Evolutionary conservation across 2,113 vertebrate species (phyloP).

Genomic region (Rhabdornis inornatus): DNA sequence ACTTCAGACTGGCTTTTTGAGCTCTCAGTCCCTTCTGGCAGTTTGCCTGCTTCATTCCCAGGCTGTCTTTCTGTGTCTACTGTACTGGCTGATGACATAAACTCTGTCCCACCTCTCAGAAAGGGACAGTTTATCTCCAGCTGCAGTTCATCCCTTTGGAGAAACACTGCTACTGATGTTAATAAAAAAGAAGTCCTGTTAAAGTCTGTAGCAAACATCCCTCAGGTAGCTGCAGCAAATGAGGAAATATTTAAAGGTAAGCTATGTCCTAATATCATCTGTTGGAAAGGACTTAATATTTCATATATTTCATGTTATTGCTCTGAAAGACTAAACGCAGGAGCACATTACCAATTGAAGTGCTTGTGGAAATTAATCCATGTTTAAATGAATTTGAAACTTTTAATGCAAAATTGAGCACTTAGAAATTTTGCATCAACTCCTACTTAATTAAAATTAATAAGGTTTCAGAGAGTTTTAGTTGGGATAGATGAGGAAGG

Average conservation of each 20-base stretch:
- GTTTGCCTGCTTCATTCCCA: background rate
- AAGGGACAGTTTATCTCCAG: background rate
- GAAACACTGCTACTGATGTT: background rate
- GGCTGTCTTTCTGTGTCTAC: background rate
- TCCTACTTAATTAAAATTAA: conserved; percentile 48
- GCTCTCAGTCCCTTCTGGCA: background rate
- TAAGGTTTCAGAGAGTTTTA: conserved; percentile 48
- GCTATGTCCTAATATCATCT: background rate
- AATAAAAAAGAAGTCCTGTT: background rate
- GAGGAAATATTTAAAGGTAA: background rate
- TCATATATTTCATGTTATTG: background rate
- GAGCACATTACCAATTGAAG: background rate
- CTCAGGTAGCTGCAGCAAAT: background rate
- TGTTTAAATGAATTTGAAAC: conserved; percentile 11
- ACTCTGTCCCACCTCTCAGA: background rate
- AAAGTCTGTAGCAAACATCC: background rate
- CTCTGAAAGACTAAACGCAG: background rate
- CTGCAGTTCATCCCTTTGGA: background rate
- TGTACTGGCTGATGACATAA: background rate
- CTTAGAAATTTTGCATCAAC: conserved; percentile 26
- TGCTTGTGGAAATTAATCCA: conserved; percentile 19
- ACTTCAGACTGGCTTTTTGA: background rate
- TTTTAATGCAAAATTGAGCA: conserved; percentile 42
- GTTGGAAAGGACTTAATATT: background rate
- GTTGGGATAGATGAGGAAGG: conserved; percentile 22